Conservation (phyloP, 2,797 vertebrate genomes). For the Lindbergichthys nudifrons region DNA sequence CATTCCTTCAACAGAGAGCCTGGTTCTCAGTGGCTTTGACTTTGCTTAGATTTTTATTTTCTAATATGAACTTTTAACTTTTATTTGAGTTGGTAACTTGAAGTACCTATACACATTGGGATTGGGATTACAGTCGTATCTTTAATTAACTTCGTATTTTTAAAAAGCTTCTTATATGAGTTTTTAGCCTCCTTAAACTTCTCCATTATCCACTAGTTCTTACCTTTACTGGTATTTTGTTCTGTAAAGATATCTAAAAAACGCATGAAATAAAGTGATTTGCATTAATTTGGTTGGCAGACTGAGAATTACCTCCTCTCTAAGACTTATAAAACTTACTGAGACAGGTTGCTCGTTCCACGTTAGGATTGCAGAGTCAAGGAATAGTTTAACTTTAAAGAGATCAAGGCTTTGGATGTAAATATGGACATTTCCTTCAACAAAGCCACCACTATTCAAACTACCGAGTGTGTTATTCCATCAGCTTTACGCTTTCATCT, state of each 20-base stretch:
- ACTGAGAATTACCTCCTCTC: neutral
- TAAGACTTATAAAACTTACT: neutral
- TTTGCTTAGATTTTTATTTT: slow-evolving; percentile 8
- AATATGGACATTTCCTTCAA: neutral
- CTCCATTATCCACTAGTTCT: no score
- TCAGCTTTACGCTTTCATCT: slow-evolving; percentile 16
- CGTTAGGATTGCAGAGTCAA: neutral
- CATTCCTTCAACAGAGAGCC: neutral
- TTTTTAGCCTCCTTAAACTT: neutral
- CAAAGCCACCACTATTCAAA: neutral
- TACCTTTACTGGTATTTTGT: neutral
- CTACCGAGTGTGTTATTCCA: neutral
- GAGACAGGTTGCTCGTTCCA: neutral
- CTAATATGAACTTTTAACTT: neutral
- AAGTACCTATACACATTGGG: neutral
- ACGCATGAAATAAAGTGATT: neutral
- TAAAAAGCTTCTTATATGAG: neutral
- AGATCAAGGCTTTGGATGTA: neutral
- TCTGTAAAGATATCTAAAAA: neutral
- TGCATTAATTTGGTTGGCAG: neutral
- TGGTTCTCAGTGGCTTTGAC: neutral
- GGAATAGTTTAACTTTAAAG: neutral
- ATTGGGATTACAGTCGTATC: neutral
- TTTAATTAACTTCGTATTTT: neutral
- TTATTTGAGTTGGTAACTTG: neutral